phyloP scores from a whole-genome alignment of 2,113 vertebrate genomes.

The Gobius niger region DNA sequence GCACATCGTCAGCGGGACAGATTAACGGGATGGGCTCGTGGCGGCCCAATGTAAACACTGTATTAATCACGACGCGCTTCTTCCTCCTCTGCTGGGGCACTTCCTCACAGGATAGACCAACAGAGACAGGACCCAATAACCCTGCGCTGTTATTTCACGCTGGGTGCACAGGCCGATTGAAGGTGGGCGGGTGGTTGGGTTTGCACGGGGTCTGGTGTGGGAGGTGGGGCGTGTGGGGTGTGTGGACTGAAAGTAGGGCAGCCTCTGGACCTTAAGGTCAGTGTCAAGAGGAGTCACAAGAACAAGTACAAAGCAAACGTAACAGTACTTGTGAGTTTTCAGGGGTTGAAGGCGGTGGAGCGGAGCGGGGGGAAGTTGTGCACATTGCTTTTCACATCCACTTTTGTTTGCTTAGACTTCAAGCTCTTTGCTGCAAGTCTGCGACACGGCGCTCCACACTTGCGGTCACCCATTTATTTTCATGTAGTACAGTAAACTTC shows the following conservation, averaged over 20 bases:
- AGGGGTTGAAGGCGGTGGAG: background rate
- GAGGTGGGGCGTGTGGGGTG: background rate
- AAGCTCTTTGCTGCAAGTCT: background rate
- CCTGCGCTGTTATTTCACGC: constrained; percentile 61
- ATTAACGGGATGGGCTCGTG: constrained; percentile 43
- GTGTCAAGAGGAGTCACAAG: constrained; percentile 38
- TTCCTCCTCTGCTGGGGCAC: constrained; percentile 13
- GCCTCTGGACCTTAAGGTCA: constrained; percentile 32
- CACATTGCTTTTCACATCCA: background rate
- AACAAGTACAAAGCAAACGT: constrained; percentile 20
- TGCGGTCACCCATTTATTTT: too few species aligned
- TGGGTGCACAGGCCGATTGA: constrained; percentile 65
- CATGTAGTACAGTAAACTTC: too few species aligned
- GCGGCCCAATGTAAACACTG: constrained; percentile 49
- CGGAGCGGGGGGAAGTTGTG: background rate
- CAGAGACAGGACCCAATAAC: constrained; percentile 15
- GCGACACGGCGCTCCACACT: too few species aligned
- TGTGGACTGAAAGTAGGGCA: constrained; percentile 59
- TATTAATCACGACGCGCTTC: constrained; percentile 54
- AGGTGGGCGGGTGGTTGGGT: constrained; percentile 18
- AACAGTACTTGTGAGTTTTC: constrained; percentile 10
- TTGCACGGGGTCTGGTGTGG: background rate
- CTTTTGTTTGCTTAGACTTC: background rate
- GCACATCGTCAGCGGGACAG: constrained; percentile 53
- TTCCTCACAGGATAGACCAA: constrained; percentile 18